Conservation (phyloP, 2,888 invertebrate species). For the Plagodis pulveraria region DNA sequence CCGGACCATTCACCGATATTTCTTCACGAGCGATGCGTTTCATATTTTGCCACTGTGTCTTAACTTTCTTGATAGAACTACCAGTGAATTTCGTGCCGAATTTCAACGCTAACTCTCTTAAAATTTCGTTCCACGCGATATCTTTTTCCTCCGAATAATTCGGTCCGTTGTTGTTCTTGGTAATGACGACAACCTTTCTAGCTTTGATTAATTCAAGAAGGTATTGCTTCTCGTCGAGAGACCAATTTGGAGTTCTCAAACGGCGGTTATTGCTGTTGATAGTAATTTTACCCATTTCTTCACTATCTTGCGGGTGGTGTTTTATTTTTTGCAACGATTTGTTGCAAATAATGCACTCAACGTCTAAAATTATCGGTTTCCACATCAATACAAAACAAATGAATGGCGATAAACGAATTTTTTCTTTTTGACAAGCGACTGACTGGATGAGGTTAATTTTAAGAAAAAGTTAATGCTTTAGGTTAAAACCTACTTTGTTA, state of each 20-base stretch:
- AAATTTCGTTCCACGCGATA: constrained; percentile 76
- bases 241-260: constrained; percentile 78
- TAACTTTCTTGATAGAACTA: constrained; percentile 76
- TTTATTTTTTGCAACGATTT: constrained; percentile 81
- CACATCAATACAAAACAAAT: constrained; percentile 82
- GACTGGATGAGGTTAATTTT: constrained; percentile 53
- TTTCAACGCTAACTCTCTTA: constrained; percentile 60
- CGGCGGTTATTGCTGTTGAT: constrained; percentile 54
- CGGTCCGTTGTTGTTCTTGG: constrained; percentile 72
- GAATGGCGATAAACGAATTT: constrained; percentile 41
- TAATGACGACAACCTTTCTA: constrained; percentile 72
- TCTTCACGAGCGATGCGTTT: constrained; percentile 79
- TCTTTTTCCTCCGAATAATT: constrained; percentile 77
- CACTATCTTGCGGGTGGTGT: constrained; percentile 56
- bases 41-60: constrained; percentile 83
- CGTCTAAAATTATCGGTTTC: constrained; percentile 77
- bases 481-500: constrained; percentile 25
- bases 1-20: constrained; percentile 60
- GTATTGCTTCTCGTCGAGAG: constrained; percentile 74
- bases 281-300: constrained; percentile 69
- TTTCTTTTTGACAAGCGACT: constrained; percentile 55
- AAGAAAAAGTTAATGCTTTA: constrained; percentile 33
- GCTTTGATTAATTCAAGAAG: constrained; percentile 76
- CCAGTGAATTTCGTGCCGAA: constrained; percentile 72
- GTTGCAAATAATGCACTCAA: constrained; percentile 82